Percentiles rank a stretch among this genome's conserved stretches.
phyloP scores from a whole-genome alignment of 2,113 vertebrate species.

The Columba janthina region DNA sequence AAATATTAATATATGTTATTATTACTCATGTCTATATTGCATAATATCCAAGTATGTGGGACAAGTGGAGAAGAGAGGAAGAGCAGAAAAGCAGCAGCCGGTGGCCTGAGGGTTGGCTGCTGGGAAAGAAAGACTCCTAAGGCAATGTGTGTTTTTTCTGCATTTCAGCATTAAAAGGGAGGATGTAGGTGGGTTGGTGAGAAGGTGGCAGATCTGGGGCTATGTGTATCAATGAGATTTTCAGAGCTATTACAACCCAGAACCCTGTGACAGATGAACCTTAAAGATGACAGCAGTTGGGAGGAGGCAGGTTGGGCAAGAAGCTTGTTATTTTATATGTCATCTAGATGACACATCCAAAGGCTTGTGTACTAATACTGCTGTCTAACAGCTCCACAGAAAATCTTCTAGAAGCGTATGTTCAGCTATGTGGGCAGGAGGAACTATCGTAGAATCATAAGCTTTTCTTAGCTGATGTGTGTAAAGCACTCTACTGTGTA shows the following conservation, averaged over 20 bases:
- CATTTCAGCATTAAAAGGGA: background rate
- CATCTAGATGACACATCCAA: slow-evolving; percentile 12
- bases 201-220: background rate
- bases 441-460: background rate
- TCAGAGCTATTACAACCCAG: background rate
- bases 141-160: background rate
- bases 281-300: background rate
- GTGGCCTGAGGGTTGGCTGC: background rate
- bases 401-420: background rate
- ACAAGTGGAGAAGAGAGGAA: background rate
- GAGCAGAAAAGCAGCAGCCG: background rate
- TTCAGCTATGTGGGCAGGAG: background rate
- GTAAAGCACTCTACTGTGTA: background rate
- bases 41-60: background rate
- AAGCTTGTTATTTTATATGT: background rate
- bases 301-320: slow-evolving; percentile 8
- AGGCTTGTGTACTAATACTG: background rate
- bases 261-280: background rate
- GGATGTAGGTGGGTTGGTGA: background rate
- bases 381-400: slow-evolving; percentile 19
- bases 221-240: background rate
- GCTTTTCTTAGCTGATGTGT: slow-evolving; percentile 7
- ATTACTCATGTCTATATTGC: background rate
- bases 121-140: background rate
- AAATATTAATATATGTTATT: slow-evolving; percentile 1